Evolutionary conservation across 23 tunicate species (phyloP).

Genomic region (Halocynthia aurantium): DNA sequence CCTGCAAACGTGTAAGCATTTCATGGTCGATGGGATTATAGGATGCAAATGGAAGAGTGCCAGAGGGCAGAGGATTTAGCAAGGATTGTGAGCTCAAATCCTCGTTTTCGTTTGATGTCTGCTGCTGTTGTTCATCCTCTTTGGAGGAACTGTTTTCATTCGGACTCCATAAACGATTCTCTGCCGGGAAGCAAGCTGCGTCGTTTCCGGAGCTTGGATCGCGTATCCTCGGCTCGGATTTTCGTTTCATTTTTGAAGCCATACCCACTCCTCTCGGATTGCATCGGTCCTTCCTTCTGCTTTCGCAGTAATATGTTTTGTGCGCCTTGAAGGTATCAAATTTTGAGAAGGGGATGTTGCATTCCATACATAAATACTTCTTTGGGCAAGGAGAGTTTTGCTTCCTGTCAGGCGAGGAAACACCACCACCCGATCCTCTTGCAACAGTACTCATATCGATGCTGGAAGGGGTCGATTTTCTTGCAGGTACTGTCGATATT

Average conservation of each 20-base stretch:
- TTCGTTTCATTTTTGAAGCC: neutral
- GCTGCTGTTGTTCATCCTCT: neutral
- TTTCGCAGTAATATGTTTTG: slow-evolving; percentile 24
- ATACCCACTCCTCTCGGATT: neutral
- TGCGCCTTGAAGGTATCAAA: slow-evolving; percentile 16
- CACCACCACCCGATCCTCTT: neutral
- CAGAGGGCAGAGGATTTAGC: neutral
- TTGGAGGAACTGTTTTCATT: neutral
- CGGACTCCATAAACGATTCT: slow-evolving; percentile 12
- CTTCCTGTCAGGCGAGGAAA: neutral
- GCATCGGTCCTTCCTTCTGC: slow-evolving; percentile 12
- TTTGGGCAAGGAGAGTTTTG: slow-evolving; percentile 11
- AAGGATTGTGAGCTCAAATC: neutral
- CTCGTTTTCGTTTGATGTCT: neutral
- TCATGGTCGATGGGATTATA: slow-evolving; percentile 5
- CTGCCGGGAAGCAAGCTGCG: neutral
- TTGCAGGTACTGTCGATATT: neutral
- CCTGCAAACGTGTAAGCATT: neutral
- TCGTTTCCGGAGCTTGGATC: neutral
- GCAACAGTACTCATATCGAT: neutral
- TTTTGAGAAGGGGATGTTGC: slow-evolving; percentile 20
- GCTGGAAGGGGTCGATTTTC: neutral
- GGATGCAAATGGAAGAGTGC: neutral
- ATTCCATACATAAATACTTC: slow-evolving; percentile 16
- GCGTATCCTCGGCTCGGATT: neutral